Evolutionary conservation across 2,113 vertebrate species (phyloP).

Genomic region (Cacatua alba): DNA sequence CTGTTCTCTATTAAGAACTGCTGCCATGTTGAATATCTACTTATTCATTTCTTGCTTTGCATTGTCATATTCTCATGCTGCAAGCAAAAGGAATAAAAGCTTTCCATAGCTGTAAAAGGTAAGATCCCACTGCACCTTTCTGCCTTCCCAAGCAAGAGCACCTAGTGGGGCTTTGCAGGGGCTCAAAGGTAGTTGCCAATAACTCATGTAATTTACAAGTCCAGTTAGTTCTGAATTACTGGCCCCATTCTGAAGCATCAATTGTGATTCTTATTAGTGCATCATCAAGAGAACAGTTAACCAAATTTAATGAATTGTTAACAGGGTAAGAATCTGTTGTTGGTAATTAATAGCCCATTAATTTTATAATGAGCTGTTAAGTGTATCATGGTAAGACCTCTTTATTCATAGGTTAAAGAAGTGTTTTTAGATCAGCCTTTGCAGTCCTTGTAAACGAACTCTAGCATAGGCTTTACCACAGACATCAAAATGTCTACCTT

Average conservation of each 20-base stretch:
- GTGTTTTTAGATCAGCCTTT: not conserved
- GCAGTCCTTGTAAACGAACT: not conserved
- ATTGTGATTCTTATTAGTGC: not conserved
- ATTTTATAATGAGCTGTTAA: not conserved
- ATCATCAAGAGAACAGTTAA: not conserved
- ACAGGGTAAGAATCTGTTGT: not conserved
- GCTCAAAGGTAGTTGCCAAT: not conserved
- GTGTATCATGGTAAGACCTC: not conserved
- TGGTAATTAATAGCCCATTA: not conserved
- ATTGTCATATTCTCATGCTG: not conserved
- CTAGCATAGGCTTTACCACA: fast-evolving
- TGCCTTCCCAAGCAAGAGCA: not conserved
- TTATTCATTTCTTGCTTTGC: not conserved
- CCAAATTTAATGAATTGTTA: not conserved
- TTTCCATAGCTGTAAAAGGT: not conserved
- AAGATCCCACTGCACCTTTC: not conserved
- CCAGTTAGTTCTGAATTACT: not conserved
- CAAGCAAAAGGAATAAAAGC: not conserved
- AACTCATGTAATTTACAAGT: not conserved
- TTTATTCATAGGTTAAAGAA: not conserved
- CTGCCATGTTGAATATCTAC: not conserved
- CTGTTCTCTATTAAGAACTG: not conserved
- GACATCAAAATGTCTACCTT: not conserved
- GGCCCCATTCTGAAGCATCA: not conserved
- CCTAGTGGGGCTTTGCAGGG: not conserved